Evolutionary conservation across 92 coral and sea anemone species (phyloP), one percentile per base, ranked within the genome.

Genomic region (Porites lobata): DNA sequence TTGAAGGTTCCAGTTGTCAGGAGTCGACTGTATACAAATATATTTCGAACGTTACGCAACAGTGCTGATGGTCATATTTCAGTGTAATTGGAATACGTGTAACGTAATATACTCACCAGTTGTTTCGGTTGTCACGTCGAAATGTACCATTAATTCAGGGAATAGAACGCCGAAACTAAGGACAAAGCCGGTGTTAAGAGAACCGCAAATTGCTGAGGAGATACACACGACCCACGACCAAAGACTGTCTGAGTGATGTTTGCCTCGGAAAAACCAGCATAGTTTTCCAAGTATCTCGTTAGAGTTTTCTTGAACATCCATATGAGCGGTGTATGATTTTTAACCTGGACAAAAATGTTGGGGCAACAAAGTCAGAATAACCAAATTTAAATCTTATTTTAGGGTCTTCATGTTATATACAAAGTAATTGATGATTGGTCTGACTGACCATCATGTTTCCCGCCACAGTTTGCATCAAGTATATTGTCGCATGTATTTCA

Each of bases 151-250:
- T 69, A 78, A 51, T 18, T 15, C 79, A n/a, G 85, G 90, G 21
- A 78, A 57, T 26, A 69, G 72, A 47, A 79, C 85, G 50, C 90
- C 90, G 71, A 78, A 86, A 73, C 87, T 81, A 15, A 81, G 63
- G 15, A 56, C 38, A 61, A 88, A 81, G 47, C 87, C 91, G 67
- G 64, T 47, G 26, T 58, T 75, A 11, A 88, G 29, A 19, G 73
- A 24, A 26, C 52, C 66, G 57, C 62, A 20, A 7, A 81, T 22
- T 4, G 87, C 32, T 64, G 91, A 76, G 12, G 77, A 51, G 9
- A 81, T 29, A 67, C 90, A 86, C 12, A 88, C 91, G 4, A 88
- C 83, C 91, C 91, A 88, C 5, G 87, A 88, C 87, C 78, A 88
- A 0, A 15, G 13, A 14, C 83, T 63, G 17, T 78, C 83, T 29